Percentiles rank a stretch among this genome's conserved stretches.
These are phyloP conservation scores for Hystrix cristata DNA, from an alignment of 2,113 vertebrate genomes.

Conservation along the genomic window DNA sequence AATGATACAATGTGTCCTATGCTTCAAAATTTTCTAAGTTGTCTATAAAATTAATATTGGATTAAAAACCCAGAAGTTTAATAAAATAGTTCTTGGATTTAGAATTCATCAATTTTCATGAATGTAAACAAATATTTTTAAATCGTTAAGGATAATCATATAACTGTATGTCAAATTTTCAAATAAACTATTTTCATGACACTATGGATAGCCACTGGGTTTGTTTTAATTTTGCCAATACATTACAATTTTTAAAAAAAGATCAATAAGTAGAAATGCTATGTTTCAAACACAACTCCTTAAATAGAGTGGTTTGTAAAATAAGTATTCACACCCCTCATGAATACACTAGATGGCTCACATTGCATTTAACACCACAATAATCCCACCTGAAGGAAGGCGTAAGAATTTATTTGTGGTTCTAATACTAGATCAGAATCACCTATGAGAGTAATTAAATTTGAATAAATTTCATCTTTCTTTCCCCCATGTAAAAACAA, in stretches of 20 bases:
- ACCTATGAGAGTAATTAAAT: slow-evolving; percentile 30
- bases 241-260: neutral
- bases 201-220: neutral
- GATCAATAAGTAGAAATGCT: neutral
- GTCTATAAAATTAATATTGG: slow-evolving; percentile 58
- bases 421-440: slow-evolving; percentile 41
- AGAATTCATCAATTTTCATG: slow-evolving; percentile 19
- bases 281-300: neutral
- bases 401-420: neutral
- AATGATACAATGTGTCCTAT: neutral
- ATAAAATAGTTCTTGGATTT: neutral
- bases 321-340: slow-evolving; percentile 60
- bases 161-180: slow-evolving; percentile 2
- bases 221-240: slow-evolving; percentile 49
- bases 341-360: slow-evolving; percentile 81
- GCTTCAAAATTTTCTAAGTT: slow-evolving; percentile 42
- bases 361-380: slow-evolving; percentile 53
- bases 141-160: slow-evolving; percentile 43
- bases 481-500: neutral
- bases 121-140: slow-evolving; percentile 1
- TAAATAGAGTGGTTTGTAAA: slow-evolving; percentile 54
- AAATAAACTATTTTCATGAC: slow-evolving; percentile 45
- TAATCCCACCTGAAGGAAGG: slow-evolving; percentile 17
- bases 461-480: slow-evolving; percentile 12
- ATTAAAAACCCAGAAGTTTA: slow-evolving; percentile 13